Evolutionary conservation across 2,888 invertebrate species (phyloP).

Genomic region (Tiliacea citrago): DNA sequence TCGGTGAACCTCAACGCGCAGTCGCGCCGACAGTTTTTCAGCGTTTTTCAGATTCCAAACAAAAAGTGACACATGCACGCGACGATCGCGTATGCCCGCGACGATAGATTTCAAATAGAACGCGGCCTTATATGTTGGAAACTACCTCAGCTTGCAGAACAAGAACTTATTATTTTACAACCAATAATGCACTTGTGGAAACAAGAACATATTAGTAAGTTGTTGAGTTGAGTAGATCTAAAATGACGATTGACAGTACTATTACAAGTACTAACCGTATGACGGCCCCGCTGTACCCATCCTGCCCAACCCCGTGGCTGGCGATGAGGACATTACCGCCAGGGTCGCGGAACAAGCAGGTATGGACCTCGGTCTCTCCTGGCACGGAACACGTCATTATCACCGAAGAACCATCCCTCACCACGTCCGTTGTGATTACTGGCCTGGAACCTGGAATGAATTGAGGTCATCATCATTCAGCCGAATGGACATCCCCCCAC

Average conservation of each 20-base stretch:
- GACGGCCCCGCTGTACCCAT: slow-evolving; percentile 72
- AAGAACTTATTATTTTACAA: neutral
- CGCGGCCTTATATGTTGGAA: neutral
- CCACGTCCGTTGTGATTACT: slow-evolving; percentile 72
- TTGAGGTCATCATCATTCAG: neutral
- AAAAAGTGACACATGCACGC: no score
- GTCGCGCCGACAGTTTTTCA: no score
- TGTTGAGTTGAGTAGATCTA: neutral
- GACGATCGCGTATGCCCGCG: no score
- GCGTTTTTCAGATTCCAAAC: no score
- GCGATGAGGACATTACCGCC: slow-evolving; percentile 77
- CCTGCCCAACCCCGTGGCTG: slow-evolving; percentile 77
- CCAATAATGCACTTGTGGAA: neutral
- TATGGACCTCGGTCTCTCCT: slow-evolving; percentile 64
- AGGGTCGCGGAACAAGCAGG: slow-evolving; percentile 83
- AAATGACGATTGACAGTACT: neutral
- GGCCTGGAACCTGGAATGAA: slow-evolving; percentile 71
- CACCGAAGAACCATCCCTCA: slow-evolving; percentile 67
- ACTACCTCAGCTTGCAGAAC: neutral
- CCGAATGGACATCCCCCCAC: neutral
- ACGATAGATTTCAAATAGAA: no score
- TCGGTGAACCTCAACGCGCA: no score
- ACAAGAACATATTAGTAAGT: neutral
- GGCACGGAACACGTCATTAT: slow-evolving; percentile 77
- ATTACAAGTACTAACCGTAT: slow-evolving; percentile 68